phyloP scores from a whole-genome alignment of 2,113 vertebrate genomes.

The Hystrix brachyura region DNA sequence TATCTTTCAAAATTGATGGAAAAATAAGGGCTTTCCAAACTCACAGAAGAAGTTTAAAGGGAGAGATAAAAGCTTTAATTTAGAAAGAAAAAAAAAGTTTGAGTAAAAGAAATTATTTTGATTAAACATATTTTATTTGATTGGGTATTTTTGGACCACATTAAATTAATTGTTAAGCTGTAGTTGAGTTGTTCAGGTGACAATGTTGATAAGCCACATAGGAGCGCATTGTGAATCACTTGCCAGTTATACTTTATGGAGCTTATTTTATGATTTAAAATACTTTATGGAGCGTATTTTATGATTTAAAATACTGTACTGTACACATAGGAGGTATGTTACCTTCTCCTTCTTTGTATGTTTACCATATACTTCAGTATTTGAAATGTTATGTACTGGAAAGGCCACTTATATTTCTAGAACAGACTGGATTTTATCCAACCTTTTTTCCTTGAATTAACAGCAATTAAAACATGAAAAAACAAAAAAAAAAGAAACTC shows the following conservation, averaged over 20 bases:
- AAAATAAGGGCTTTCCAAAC: not conserved
- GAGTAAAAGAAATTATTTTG: slow-evolving; percentile 91
- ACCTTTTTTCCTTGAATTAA: slow-evolving; percentile 95
- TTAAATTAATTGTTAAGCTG: slow-evolving; percentile 88
- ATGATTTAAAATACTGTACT: slow-evolving; percentile 91
- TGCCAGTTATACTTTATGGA: slow-evolving; percentile 90
- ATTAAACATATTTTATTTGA: slow-evolving; percentile 92
- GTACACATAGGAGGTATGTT: slow-evolving; percentile 91
- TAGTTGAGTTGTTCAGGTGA: slow-evolving; percentile 86
- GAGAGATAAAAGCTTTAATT: slow-evolving; percentile 91
- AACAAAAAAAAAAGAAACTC: slow-evolving; percentile 70
- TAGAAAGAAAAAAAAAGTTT: slow-evolving; percentile 86
- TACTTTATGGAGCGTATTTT: too few relatives aligned
- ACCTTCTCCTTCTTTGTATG: slow-evolving; percentile 94
- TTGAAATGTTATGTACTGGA: slow-evolving; percentile 94
- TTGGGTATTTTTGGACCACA: slow-evolving; percentile 92
- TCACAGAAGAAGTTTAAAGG: slow-evolving; percentile 5
- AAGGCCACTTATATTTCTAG: slow-evolving; percentile 98
- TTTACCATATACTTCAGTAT: slow-evolving; percentile 98
- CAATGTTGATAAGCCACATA: slow-evolving; percentile 87
- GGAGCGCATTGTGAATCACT: slow-evolving; percentile 88
- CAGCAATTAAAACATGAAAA: slow-evolving; percentile 94
- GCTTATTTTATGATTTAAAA: slow-evolving; percentile 92
- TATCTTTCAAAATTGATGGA: not conserved
- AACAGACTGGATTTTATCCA: slow-evolving; percentile 97